Conservation (phyloP, 2,113 vertebrate genomes). For the Poicephalus meyeri region DNA sequence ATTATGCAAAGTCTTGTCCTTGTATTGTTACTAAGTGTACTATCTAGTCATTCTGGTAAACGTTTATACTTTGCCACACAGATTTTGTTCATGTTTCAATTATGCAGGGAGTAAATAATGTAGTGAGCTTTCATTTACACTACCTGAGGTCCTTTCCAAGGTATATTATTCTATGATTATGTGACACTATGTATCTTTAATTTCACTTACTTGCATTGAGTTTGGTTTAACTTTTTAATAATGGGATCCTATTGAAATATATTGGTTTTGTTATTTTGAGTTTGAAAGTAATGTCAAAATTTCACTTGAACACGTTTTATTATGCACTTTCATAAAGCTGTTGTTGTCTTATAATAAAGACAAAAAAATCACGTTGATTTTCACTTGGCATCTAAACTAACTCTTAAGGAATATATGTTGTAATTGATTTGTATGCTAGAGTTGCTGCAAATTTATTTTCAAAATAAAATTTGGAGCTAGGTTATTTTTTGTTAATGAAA, state of each 20-base stretch:
- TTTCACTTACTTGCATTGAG: background rate
- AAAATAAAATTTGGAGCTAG: constrained; percentile 60
- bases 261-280: background rate
- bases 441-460: constrained; percentile 64
- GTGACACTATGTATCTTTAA: background rate
- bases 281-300: background rate
- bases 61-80: background rate
- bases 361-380: constrained; percentile 72
- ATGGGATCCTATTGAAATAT: background rate
- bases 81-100: background rate
- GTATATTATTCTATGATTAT: background rate
- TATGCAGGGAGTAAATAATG: background rate
- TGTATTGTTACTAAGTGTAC: background rate
- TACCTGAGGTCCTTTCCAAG: background rate
- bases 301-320: background rate
- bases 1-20: background rate
- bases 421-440: constrained; percentile 56
- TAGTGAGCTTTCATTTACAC: background rate
- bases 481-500: constrained; percentile 55
- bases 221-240: background rate
- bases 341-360: constrained; percentile 57
- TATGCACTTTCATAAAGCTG: constrained; percentile 50
- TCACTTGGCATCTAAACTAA: constrained; percentile 53
- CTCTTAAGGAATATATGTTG: constrained; percentile 34
- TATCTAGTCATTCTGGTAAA: background rate